Percentiles rank a stretch among this genome's conserved stretches.
Evolutionary conservation across 2,113 vertebrate species (phyloP).

Genomic region (Paracanthobrama guichenoti): DNA sequence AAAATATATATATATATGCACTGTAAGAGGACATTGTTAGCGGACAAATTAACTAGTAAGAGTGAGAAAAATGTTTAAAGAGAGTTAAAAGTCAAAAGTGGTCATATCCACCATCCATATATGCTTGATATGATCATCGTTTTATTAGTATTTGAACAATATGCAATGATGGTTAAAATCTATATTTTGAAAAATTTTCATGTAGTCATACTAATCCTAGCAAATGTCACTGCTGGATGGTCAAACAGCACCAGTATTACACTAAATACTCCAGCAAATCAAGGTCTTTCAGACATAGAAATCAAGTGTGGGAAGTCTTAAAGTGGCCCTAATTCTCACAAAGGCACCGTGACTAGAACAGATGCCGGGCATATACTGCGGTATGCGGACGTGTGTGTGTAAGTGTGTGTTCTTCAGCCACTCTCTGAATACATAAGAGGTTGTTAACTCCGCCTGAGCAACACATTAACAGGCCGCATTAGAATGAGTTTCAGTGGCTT

Average conservation of each 20-base stretch:
- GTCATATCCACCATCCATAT: neutral
- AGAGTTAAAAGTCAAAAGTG: neutral
- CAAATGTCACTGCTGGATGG: slow-evolving; percentile 11
- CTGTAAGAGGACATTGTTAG: neutral
- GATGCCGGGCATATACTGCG: slow-evolving; percentile 80
- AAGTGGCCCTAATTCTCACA: slow-evolving; percentile 80
- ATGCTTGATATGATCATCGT: neutral
- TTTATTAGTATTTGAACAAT: neutral
- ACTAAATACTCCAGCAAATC: slow-evolving; percentile 24
- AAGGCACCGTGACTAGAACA: slow-evolving; percentile 83
- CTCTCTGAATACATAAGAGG: slow-evolving; percentile 76
- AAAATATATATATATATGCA: neutral
- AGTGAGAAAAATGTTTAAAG: neutral
- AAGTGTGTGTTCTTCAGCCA: slow-evolving; percentile 63
- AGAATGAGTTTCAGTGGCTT: slow-evolving; percentile 68
- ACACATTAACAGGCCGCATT: slow-evolving; percentile 74
- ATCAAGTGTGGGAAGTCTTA: slow-evolving; percentile 50
- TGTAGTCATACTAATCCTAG: neutral
- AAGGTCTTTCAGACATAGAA: slow-evolving; percentile 17
- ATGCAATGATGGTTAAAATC: neutral
- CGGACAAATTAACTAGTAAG: neutral
- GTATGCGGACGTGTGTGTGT: slow-evolving; percentile 78
- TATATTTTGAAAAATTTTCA: neutral
- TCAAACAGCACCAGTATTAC: slow-evolving; percentile 7
- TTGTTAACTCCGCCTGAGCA: slow-evolving; percentile 79